These are phyloP conservation scores for Potamilus streckersoni DNA, from an alignment of 1,140 invertebrate species.

Conservation along the genomic window DNA sequence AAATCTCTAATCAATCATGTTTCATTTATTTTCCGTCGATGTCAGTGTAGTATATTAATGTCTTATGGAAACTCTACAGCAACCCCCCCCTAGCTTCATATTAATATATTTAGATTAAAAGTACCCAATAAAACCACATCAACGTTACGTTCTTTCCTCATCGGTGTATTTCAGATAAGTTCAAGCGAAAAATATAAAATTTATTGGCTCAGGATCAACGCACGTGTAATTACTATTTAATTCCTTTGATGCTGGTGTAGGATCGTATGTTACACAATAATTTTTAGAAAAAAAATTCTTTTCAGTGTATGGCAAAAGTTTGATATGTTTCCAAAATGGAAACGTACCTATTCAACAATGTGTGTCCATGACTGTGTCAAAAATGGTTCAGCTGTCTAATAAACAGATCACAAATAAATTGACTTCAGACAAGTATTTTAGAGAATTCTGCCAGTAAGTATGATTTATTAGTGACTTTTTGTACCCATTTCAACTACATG, in stretches of 20 bases:
- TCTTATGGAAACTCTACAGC: not conserved
- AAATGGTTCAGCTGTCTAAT: slow-evolving; percentile 13
- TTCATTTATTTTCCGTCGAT: not conserved
- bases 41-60: not conserved
- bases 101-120: not conserved
- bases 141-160: not conserved
- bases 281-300: not conserved
- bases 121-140: not conserved
- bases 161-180: too few species aligned
- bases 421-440: slow-evolving; percentile 20
- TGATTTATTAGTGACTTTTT: too few species aligned
- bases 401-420: slow-evolving; percentile 20
- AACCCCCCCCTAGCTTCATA: not conserved
- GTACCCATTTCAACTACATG: too few species aligned
- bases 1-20: not conserved
- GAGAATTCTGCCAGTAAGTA: slow-evolving; percentile 27
- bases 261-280: too few species aligned
- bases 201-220: too few species aligned
- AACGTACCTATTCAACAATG: slow-evolving; percentile 15
- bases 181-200: too few species aligned
- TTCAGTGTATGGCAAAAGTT: slow-evolving; percentile 16
- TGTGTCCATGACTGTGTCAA: slow-evolving; percentile 22
- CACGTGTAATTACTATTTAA: too few species aligned
- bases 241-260: too few species aligned
- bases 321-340: slow-evolving; percentile 13